A percentile compares a stretch with the other conserved stretches of the same genome.
These are phyloP conservation scores for Phyllostomus discolor DNA, from an alignment of 2,113 vertebrate species.

Conservation along the genomic window DNA sequence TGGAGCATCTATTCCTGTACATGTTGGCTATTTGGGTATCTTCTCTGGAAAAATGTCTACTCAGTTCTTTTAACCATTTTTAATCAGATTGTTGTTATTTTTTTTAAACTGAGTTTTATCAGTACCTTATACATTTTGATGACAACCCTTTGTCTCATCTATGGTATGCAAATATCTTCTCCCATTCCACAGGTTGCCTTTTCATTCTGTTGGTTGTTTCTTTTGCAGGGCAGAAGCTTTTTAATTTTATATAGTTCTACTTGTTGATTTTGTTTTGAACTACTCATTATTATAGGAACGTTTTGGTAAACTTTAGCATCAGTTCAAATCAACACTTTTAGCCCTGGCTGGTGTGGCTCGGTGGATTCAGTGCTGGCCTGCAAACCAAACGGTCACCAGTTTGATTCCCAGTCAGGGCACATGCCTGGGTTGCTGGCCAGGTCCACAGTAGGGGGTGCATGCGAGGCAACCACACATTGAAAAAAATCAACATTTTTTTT, in stretches of 20 bases:
- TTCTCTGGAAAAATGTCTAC: background rate
- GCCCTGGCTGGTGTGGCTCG: too few species aligned
- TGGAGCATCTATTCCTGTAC: too few species aligned
- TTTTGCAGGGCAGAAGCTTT: background rate
- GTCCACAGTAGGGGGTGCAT: too few species aligned
- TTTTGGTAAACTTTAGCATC: background rate
- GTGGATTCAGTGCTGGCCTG: too few species aligned
- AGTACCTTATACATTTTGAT: background rate
- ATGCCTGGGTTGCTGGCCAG: too few species aligned
- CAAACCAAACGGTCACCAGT: too few species aligned
- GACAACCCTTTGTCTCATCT: background rate
- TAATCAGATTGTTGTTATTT: background rate
- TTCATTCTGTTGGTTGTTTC: background rate
- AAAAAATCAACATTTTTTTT: background rate
- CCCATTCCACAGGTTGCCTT: background rate
- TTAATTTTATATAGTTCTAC: background rate
- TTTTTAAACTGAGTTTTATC: background rate
- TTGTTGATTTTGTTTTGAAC: background rate
- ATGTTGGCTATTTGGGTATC: background rate
- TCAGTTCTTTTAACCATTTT: background rate
- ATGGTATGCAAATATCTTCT: background rate
- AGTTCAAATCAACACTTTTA: background rate
- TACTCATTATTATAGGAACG: background rate
- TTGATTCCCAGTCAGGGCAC: too few species aligned
- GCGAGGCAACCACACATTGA: too few species aligned